phyloP scores from a whole-genome alignment of 2,797 vertebrate species.

The Melanogrammus aeglefinus region DNA sequence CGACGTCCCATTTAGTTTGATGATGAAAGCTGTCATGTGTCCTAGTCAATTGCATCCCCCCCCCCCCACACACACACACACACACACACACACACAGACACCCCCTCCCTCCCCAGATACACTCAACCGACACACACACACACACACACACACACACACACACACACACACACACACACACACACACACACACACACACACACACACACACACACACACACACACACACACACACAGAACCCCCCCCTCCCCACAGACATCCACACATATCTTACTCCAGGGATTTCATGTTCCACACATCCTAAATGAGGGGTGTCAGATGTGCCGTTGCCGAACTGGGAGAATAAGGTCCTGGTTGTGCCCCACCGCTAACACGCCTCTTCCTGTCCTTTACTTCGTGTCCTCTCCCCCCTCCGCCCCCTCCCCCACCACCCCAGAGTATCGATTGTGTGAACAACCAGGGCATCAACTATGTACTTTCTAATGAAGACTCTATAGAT shows the following conservation, averaged over 20 bases:
- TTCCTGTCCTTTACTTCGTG: slow-evolving; percentile 39
- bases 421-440: too few relatives aligned
- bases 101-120: not conserved
- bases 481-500: too few relatives aligned
- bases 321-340: slow-evolving; percentile 30
- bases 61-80: slow-evolving; percentile 44
- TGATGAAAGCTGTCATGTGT: slow-evolving; percentile 56
- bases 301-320: slow-evolving; percentile 53
- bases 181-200: too few relatives aligned
- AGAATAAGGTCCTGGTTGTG: slow-evolving; percentile 62
- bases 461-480: too few relatives aligned
- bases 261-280: slow-evolving; percentile 9
- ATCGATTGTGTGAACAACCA: too few relatives aligned
- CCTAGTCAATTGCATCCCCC: slow-evolving; percentile 57
- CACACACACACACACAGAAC: too few relatives aligned
- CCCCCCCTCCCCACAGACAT: not conserved
- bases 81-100: not conserved
- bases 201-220: too few relatives aligned
- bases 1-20: slow-evolving; percentile 64
- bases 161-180: too few relatives aligned
- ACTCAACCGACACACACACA: too few relatives aligned
- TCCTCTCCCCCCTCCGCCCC: slow-evolving; percentile 53
- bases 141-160: not conserved
- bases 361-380: slow-evolving; percentile 56
- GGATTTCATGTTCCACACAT: slow-evolving; percentile 53